Conservation (phyloP, 1,140 invertebrate genomes). For the Lineus longissimus region DNA sequence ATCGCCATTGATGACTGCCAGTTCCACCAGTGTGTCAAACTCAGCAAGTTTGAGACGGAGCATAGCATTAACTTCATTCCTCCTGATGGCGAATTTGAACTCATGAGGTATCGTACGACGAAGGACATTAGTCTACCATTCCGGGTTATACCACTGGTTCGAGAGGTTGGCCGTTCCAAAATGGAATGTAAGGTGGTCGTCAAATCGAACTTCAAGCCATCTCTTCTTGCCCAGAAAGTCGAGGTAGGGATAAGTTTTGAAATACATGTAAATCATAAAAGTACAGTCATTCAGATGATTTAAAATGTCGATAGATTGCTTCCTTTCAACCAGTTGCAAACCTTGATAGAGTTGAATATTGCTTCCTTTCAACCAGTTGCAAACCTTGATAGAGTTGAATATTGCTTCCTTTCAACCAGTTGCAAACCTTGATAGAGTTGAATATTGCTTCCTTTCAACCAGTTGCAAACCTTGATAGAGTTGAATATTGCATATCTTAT, state of each 20-base stretch:
- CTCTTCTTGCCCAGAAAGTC: conserved; percentile 96
- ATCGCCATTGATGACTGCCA: conserved; percentile 99
- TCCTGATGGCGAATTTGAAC: conserved; percentile 98
- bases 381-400: too few species aligned
- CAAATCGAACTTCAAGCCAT: conserved; percentile 99
- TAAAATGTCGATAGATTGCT: not conserved
- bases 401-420: too few species aligned
- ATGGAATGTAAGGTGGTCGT: conserved; percentile 99
- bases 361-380: too few species aligned
- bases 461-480: too few species aligned
- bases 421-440: too few species aligned
- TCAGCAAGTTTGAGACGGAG: conserved; percentile 99
- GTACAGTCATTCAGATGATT: not conserved
- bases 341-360: too few species aligned
- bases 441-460: too few species aligned
- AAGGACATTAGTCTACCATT: conserved; percentile 98
- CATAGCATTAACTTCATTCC: conserved; percentile 99
- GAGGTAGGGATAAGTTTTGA: conserved; percentile 62
- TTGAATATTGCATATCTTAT: too few species aligned
- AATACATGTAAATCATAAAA: too few species aligned
- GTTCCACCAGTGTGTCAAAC: conserved; percentile 99
- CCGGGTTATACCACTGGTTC: conserved; percentile 95
- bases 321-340: too few species aligned
- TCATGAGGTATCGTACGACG: conserved; percentile 99
- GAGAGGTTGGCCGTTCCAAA: conserved; percentile 96